Evolutionary conservation across 2,113 vertebrate genomes (phyloP), one percentile per base, ranked within the genome.

Genomic region (Etheostoma spectabile): DNA sequence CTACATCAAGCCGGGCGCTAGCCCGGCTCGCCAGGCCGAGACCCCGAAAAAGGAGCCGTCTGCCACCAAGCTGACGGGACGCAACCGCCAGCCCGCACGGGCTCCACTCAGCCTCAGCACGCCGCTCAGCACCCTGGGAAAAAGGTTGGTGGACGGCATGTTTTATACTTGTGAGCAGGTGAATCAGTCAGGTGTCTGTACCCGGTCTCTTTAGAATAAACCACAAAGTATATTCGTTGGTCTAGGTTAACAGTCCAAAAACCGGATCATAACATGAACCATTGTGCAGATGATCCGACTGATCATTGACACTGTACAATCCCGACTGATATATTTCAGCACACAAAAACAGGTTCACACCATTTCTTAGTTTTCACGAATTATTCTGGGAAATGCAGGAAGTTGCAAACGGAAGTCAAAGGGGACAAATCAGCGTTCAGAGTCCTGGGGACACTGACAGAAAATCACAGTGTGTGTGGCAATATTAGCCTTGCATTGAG

Each of bases 41-140:
- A 38, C 86, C 8, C 87, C 79, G 0, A 91, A 88, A 8, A 64
- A 56, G 56, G 86, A 82, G 45, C 67, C 77, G 24, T 24, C 80
- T 5, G 62, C 81, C 8, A 8, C 87, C 86, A 96, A 82, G 83
- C 91, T 93, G 65, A 84, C 93, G 0, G 21, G 72, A 14, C 95
- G 95, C 60, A 92, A 6, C 52, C 79, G 93, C 84, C 96, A 90
- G 68, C 82, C 92, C 4, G 63, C 90, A 0, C 51, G 48, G n/a
- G 60, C 88, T 19, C 65, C 89, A 0, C 80, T 92, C 45, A 89
- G 80, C 76, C 88, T 95, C 86, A 94, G 95, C 57, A 94, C 81
- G 22, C 93, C 96, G 2, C 91, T 95, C 79, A 95, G 88, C 91
- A 94, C 90, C 75, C 85, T 96, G 90, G 97, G 97, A 46, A 99